phyloP scores from a whole-genome alignment of 2,888 invertebrate genomes.

The Barypeithes pellucidus region DNA sequence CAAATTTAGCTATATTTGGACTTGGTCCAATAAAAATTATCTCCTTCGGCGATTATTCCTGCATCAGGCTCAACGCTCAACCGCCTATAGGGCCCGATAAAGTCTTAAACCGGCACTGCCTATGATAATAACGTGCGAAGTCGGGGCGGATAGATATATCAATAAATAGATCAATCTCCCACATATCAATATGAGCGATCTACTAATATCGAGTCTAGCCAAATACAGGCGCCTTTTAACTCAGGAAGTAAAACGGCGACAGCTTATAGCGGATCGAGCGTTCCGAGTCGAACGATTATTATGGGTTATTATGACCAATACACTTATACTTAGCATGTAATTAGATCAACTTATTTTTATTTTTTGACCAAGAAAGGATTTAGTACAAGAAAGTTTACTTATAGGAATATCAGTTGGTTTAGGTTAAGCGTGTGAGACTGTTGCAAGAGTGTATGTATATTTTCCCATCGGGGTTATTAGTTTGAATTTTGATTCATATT shows the following conservation, averaged over 20 bases:
- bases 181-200: background rate
- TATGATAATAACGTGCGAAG: no score
- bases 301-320: constrained; percentile 9
- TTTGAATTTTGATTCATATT: no score
- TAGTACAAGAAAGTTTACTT: constrained; percentile 15
- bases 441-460: no score
- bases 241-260: constrained; percentile 35
- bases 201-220: constrained; percentile 12
- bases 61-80: no score
- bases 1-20: no score
- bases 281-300: background rate
- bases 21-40: no score
- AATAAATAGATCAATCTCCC: no score
- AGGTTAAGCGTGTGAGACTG: background rate
- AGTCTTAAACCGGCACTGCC: no score
- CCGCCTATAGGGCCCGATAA: no score
- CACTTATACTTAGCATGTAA: constrained; percentile 22
- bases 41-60: no score
- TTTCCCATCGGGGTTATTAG: no score
- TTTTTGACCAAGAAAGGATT: constrained; percentile 11
- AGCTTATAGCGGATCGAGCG: constrained; percentile 23
- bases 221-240: constrained; percentile 22
- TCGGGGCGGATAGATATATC: no score
- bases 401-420: constrained; percentile 1
- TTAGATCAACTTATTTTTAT: constrained; percentile 23